A percentile compares a stretch with the other conserved stretches of the same genome.
These are phyloP conservation scores for Megalurothrips usitatus DNA, from an alignment of 2,888 invertebrate genomes.

Conservation along the genomic window DNA sequence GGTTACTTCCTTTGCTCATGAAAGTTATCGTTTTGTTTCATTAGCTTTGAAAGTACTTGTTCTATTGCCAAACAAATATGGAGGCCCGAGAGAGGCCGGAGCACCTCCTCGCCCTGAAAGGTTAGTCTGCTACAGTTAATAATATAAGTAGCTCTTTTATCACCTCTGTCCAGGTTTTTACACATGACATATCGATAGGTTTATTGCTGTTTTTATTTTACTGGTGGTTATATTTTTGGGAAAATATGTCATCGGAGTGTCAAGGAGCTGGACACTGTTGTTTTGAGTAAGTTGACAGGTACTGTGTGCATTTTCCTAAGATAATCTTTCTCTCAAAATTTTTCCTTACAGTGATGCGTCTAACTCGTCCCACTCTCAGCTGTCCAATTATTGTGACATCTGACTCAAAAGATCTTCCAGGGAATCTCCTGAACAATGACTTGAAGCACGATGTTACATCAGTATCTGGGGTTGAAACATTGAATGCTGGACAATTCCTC, in stretches of 20 bases:
- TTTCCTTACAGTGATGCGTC: slow-evolving; percentile 72
- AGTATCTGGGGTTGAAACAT: slow-evolving; percentile 72
- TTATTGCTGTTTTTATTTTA: slow-evolving; percentile 28
- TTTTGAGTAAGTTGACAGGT: not conserved
- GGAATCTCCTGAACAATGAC: slow-evolving; percentile 71
- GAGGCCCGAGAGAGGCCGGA: slow-evolving; percentile 58
- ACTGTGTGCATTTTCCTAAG: not conserved
- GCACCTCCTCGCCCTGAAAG: slow-evolving; percentile 60
- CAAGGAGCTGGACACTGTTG: not conserved
- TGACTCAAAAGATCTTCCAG: slow-evolving; percentile 80
- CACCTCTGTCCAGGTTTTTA: not conserved
- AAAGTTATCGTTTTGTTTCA: too few relatives aligned
- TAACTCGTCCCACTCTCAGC: slow-evolving; percentile 86
- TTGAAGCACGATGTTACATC: slow-evolving; percentile 80
- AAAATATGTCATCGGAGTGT: slow-evolving; percentile 15
- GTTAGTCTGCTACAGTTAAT: slow-evolving; percentile 39
- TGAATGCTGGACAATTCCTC: slow-evolving; percentile 84
- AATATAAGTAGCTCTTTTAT: not conserved
- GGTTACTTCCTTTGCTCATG: too few relatives aligned
- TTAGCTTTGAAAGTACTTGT: too few relatives aligned
- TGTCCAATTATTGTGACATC: slow-evolving; percentile 76
- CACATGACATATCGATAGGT: not conserved
- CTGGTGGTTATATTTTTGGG: slow-evolving; percentile 30
- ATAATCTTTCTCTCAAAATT: slow-evolving; percentile 28
- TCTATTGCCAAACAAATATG: slow-evolving; percentile 45